Evolutionary conservation across 2,888 invertebrate species (phyloP), one percentile per base, ranked within the genome.

Genomic region (Dolomedes plantarius): DNA sequence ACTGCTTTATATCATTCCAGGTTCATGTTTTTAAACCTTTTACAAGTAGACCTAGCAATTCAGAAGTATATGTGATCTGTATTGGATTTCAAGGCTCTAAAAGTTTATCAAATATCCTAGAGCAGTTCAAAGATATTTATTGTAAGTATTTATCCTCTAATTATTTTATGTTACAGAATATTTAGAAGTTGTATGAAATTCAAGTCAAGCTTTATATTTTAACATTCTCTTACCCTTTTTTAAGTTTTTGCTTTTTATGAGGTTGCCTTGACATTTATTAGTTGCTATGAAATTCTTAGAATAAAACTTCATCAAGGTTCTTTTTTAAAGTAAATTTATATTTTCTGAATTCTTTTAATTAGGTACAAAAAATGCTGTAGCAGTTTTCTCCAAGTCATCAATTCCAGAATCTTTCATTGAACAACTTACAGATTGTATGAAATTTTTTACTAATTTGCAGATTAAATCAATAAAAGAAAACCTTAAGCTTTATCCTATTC

Each of bases 31-130:
- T 94, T 90, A 98, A 98, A 91, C 98, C 98, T 0, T 95, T 94
- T 0, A 96, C 96, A 0, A 98, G 98, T n/a, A 96, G 97, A 90
- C 95, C 95, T 90, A 98, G 98, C 7, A 98, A 98, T 91, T 98
- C 98, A 0, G 98, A 98, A 92, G 94, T 96, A 0, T 98, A 98
- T 90, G 93, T 97, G 0, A 92, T 98, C n/a, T 91, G 91, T 64
- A 28, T 89, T 32, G 83, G 87, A 23, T 90, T 88, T 56, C 19
- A 75, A 2, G 86, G 87, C 13, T 32, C 65, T 23, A 67, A 77
- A 67, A 29, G 27, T 2, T n/a, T 69, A 46, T 28, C 1, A 9
- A n/a, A 28, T 19, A 27, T 31, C 31, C 23, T 41, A 9, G 7
- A 56, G 2, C 19, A 68, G 11, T 23, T 67, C 16, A 28, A 16